Evolutionary conservation across 2,113 vertebrate species (phyloP).

Genomic region (Orientallactaga bullata): DNA sequence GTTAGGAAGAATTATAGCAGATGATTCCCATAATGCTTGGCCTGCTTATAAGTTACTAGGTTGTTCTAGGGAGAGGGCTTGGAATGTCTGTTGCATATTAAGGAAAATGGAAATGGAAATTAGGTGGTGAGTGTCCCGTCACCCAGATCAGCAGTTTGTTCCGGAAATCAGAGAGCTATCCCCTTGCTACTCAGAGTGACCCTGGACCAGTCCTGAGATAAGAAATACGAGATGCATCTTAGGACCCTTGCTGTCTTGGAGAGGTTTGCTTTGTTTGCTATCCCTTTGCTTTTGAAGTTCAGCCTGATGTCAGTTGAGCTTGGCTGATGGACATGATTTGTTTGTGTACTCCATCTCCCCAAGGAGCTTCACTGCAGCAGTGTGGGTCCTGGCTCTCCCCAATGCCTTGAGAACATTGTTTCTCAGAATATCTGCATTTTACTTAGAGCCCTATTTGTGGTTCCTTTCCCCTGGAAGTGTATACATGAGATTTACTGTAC

Average conservation of each 20-base stretch:
- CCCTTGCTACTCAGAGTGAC: no score
- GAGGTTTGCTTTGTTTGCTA: conserved; percentile 41
- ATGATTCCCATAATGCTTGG: conserved; percentile 3
- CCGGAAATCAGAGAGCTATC: not conserved
- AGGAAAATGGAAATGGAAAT: not conserved
- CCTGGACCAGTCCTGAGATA: not conserved
- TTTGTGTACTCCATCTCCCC: not conserved
- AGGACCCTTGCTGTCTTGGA: not conserved
- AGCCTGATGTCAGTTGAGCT: not conserved
- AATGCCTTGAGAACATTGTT: not conserved
- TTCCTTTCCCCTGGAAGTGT: not conserved
- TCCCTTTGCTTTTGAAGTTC: conserved; percentile 18
- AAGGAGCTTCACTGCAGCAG: not conserved
- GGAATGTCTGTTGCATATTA: not conserved
- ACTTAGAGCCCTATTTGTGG: not conserved
- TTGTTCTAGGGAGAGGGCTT: not conserved
- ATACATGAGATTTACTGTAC: not conserved
- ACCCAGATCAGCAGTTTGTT: not conserved
- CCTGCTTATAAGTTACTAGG: not conserved
- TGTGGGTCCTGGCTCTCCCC: not conserved
- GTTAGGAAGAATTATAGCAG: not conserved
- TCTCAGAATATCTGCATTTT: not conserved
- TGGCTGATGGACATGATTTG: not conserved
- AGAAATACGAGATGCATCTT: not conserved
- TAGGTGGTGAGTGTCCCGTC: not conserved